Conservation (phyloP, 2,888 invertebrate species). For the Apamea sordens region DNA sequence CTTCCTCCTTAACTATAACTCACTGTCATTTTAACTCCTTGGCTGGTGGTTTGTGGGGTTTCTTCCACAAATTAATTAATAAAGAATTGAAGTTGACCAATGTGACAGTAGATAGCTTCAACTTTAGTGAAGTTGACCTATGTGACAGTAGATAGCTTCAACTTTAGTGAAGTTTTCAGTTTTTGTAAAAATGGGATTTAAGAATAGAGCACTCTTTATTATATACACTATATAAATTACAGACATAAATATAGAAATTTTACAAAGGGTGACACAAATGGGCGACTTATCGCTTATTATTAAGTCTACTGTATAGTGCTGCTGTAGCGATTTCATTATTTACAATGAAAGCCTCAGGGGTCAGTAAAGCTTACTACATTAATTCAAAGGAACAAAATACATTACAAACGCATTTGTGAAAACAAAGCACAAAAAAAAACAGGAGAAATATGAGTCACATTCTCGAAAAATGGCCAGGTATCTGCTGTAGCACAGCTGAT, state of each 20-base stretch:
- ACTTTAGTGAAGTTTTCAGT: neutral
- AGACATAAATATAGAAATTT: no score
- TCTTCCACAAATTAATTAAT: neutral
- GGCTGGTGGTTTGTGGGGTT: no score
- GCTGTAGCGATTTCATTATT: neutral
- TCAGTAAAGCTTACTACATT: neutral
- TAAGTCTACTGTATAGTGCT: neutral
- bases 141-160: neutral
- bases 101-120: neutral
- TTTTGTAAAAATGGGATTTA: neutral
- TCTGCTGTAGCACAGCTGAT: no score
- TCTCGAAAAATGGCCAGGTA: neutral
- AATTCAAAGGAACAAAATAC: neutral
- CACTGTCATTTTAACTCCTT: no score
- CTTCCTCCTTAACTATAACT: neutral
- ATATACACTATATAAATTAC: no score
- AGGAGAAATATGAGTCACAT: neutral
- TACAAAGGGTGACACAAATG: no score
- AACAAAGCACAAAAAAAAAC: neutral
- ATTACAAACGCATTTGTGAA: neutral
- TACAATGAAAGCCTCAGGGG: neutral
- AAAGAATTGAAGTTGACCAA: neutral
- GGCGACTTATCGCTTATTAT: no score
- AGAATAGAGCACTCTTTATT: no score
- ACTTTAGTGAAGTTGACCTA: neutral